Percentiles rank a stretch among this genome's conserved stretches.
Evolutionary conservation across 1,140 invertebrate species (phyloP).

Genomic region (Eciton burchellii): DNA sequence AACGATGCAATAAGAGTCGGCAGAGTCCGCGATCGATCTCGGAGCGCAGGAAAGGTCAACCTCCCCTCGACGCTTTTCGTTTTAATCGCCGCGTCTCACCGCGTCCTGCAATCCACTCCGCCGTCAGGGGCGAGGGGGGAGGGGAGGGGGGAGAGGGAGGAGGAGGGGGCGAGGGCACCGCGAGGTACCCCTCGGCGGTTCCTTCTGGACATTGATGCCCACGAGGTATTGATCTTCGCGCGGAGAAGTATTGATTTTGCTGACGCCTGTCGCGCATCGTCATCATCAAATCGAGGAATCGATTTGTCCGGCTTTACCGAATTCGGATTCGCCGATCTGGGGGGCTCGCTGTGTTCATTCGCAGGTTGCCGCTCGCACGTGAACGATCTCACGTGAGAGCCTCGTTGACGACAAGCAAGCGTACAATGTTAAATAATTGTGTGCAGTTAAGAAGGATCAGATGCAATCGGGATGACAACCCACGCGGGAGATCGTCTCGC

Average conservation of each 20-base stretch:
- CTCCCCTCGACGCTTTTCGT: not conserved
- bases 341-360: no score
- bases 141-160: no score
- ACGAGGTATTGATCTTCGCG: conserved; percentile 40
- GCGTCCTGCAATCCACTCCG: not conserved
- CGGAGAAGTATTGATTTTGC: not conserved
- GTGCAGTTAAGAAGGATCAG: not conserved
- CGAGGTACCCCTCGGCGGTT: not conserved
- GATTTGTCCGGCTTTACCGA: no score
- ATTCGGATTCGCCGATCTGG: no score
- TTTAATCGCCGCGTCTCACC: no score
- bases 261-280: conserved; percentile 12
- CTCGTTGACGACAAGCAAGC: no score
- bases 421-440: not conserved
- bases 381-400: no score
- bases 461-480: conserved; percentile 19
- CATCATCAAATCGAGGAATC: no score
- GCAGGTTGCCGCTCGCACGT: no score
- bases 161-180: no score
- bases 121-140: no score
- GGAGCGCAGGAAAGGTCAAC: not conserved
- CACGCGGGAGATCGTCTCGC: not conserved
- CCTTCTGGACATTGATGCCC: not conserved
- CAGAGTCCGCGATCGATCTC: conserved; percentile 44
- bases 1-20: conserved; percentile 4